A percentile compares a stretch with the other conserved stretches of the same genome.
These are phyloP conservation scores for Neuroscelio doddi DNA, from an alignment of 2,888 invertebrate genomes.

Conservation along the genomic window DNA sequence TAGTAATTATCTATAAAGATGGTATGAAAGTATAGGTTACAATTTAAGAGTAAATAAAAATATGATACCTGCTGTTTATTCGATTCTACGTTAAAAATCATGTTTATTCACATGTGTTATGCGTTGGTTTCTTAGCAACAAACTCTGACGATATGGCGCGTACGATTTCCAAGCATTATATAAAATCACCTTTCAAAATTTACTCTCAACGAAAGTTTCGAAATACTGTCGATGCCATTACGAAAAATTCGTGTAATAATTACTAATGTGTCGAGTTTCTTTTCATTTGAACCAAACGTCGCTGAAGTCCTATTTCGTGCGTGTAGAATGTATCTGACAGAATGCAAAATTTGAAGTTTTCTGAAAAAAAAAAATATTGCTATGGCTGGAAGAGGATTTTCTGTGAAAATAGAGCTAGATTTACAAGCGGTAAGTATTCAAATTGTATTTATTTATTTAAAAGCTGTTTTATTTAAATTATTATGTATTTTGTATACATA, in stretches of 20 bases:
- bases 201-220: background rate
- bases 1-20: too few relatives aligned
- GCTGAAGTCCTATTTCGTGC: background rate
- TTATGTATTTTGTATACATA: too few relatives aligned
- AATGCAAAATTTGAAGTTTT: constrained; percentile 17
- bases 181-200: too few relatives aligned
- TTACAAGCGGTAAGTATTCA: constrained; percentile 66
- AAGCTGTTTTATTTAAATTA: too few relatives aligned
- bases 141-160: constrained; percentile 1
- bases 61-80: too few relatives aligned
- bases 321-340: constrained; percentile 12
- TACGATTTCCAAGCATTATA: constrained; percentile 1
- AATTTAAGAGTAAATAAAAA: too few relatives aligned
- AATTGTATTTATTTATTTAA: background rate
- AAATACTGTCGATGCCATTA: background rate
- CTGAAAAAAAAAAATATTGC: background rate
- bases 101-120: too few relatives aligned
- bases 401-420: constrained; percentile 64
- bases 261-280: background rate
- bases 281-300: too few relatives aligned
- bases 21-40: too few relatives aligned
- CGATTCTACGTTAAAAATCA: too few relatives aligned
- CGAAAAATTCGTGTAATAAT: background rate
- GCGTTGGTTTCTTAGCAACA: constrained; percentile 4
- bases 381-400: constrained; percentile 67